Evolutionary conservation across 2,888 invertebrate species (phyloP), one percentile per base, ranked within the genome.

Genomic region (Lepetodrilus schrolli): DNA sequence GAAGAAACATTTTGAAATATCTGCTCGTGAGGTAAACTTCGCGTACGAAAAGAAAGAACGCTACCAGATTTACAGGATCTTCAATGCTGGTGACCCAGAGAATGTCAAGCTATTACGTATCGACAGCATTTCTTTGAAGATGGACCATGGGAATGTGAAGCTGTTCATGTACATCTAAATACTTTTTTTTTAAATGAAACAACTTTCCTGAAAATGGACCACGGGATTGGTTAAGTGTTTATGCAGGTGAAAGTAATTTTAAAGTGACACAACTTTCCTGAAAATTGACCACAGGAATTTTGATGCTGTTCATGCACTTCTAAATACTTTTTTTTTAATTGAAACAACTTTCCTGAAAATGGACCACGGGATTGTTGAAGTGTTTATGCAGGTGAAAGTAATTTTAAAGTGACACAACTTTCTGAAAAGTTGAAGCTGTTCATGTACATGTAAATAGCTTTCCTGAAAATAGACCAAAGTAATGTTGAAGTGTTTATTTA

Each of bases 31-130:
- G 78, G 77, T 90, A 4, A 77, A 84, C 70, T 88, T 87, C 82
- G 90, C 90, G 0, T 74, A 82, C 5, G 81, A 85, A 37, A 74
- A 83, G 21, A 80, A 79, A 20, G 82, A 83, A 17, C 76, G 79
- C n/a, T 90, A 83, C 73, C 86, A 89, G 70, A 81, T 90, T 10
- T 90, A 88, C 74, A 78, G 90, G 13, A 84, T 90, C 23, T 90
- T 85, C 70, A 87, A 85, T 77, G 89, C 88, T 0, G 87, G 88
- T 1, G 76, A 84, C 38, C 74, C 77, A 1, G 78, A 81, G 4
- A 76, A 78, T 23, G 85, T 87, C 0, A 71, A 82, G 38, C 80
- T 90, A 4, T 82, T 85, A 0, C 77, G 85, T 4, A 83, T 90
- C 47, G 81, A 83, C 65, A 87, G 89, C 72, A 80, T 90, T 3